Evolutionary conservation across 2,113 vertebrate genomes (phyloP), one percentile per base, ranked within the genome.

Genomic region (Erythrocercus mccallii): DNA sequence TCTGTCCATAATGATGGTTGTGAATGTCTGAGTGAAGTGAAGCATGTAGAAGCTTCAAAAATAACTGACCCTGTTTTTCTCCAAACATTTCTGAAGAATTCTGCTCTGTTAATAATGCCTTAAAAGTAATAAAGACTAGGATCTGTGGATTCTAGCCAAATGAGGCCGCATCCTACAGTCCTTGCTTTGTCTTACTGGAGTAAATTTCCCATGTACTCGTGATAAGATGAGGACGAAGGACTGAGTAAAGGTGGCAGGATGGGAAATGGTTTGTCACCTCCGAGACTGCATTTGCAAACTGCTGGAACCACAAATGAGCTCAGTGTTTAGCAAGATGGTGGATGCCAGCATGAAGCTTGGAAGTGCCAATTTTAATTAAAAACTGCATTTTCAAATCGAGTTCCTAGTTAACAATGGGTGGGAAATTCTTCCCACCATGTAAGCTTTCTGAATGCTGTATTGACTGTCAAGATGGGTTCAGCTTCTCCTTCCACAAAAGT

Each of bases 351-450:
- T 88, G 93, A 95, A 95, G 76, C 95, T 74, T 71, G 61, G 82
- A 96, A 95, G 77, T 96, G 95, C 90, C 95, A 95, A 90, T 97
- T 97, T 96, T 94, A 97, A 97, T 97, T 96, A 97, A 93, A 97
- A 92, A 53, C 48, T 92, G 60, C 79, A 61, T 94, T 93, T 96
- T 93, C 92, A 96, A 88, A 96, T 92, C 72, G 79, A 84, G 69
- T 74, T 97, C 69, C 53, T 81, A 61, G 60, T 79, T 86, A 96
- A 96, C 82, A 95, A 96, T 35, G 93, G 86, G 76, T 96, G 95
- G 93, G 94, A 97, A 97, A 97, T 84, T 96, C 88, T 95, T 95
- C 79, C 80, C 95, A 81, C 77, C n/a, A 4, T 93, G 73, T 83
- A 90, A 68, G 42, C 44, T 96, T 93, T 88, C 80, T 96, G 95